Percentiles rank a stretch among this genome's conserved stretches.
Evolutionary conservation across 1,140 invertebrate genomes (phyloP).

Genomic region (Centruroides vittatus): DNA sequence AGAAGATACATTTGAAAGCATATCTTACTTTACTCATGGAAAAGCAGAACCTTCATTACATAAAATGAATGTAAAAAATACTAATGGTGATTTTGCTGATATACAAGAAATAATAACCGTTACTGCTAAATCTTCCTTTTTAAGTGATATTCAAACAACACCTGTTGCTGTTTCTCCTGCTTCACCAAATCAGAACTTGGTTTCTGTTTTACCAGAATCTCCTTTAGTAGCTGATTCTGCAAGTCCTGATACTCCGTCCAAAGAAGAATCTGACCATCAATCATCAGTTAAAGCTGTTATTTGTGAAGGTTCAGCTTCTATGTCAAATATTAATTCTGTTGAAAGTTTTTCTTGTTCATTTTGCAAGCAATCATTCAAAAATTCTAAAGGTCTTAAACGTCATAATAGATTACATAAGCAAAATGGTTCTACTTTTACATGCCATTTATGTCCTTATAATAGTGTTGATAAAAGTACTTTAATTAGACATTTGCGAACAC

Average conservation of each 20-base stretch:
- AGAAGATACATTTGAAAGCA: slow-evolving; percentile 16
- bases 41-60: slow-evolving; percentile 28
- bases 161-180: slow-evolving; percentile 17
- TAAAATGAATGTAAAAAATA: slow-evolving; percentile 3
- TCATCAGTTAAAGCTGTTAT: background rate
- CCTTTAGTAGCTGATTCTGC: slow-evolving; percentile 23
- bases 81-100: slow-evolving; percentile 47
- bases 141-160: slow-evolving; percentile 30
- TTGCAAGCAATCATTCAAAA: slow-evolving; percentile 19
- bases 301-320: background rate
- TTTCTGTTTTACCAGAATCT: slow-evolving; percentile 13
- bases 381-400: slow-evolving; percentile 52
- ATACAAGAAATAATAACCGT: slow-evolving; percentile 65
- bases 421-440: slow-evolving; percentile 48
- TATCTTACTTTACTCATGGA: slow-evolving; percentile 18
- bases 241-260: slow-evolving; percentile 22
- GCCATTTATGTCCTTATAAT: slow-evolving; percentile 80
- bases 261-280: slow-evolving; percentile 4
- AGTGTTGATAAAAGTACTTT: slow-evolving; percentile 80
- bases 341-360: slow-evolving; percentile 14
- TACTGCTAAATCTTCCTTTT: slow-evolving; percentile 45
- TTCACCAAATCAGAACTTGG: slow-evolving; percentile 9
- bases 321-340: background rate
- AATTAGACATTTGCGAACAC: slow-evolving; percentile 74
- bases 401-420: slow-evolving; percentile 49